These are phyloP conservation scores for Aphelinus certus DNA, from an alignment of 1,140 invertebrate genomes.

Conservation along the genomic window DNA sequence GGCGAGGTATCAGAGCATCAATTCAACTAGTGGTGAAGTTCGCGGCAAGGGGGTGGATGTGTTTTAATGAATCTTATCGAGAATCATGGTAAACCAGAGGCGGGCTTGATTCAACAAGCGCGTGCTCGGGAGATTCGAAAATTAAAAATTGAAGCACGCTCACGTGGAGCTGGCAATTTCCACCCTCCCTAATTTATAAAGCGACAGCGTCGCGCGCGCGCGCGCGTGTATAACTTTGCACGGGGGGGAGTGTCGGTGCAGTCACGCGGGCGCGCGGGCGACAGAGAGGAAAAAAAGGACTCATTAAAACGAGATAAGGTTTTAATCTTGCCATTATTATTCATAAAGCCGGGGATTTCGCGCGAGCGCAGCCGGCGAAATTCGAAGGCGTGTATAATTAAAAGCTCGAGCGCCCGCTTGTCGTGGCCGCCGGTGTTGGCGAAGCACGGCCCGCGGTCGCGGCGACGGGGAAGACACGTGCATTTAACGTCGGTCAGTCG, in stretches of 20 bases:
- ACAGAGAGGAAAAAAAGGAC: background rate
- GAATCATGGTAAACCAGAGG: too few species aligned
- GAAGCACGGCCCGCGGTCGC: conserved; percentile 1
- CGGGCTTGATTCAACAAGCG: background rate
- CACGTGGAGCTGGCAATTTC: conserved; percentile 5
- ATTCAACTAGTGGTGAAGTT: too few species aligned
- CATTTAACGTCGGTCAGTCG: conserved; percentile 38
- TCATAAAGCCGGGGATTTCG: conserved; percentile 1
- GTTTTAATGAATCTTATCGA: too few species aligned
- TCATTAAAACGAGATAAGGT: conserved; percentile 11
- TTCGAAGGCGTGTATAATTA: background rate
- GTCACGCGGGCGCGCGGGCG: background rate
- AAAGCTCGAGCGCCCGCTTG: background rate
- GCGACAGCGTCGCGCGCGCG: background rate
- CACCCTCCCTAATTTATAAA: conserved; percentile 12
- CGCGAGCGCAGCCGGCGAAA: background rate
- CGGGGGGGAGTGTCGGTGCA: too few species aligned
- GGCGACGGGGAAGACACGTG: conserved; percentile 30
- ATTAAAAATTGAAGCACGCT: conserved; percentile 14
- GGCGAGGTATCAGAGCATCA: too few species aligned
- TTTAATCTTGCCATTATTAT: conserved; percentile 10
- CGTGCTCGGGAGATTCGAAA: background rate
- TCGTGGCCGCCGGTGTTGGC: background rate
- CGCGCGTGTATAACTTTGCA: too few species aligned
- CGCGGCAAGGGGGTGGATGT: too few species aligned